Base-by-base conservation (phyloP, 1,140 invertebrate species). In the Tachypleus tridentatus region DNA sequence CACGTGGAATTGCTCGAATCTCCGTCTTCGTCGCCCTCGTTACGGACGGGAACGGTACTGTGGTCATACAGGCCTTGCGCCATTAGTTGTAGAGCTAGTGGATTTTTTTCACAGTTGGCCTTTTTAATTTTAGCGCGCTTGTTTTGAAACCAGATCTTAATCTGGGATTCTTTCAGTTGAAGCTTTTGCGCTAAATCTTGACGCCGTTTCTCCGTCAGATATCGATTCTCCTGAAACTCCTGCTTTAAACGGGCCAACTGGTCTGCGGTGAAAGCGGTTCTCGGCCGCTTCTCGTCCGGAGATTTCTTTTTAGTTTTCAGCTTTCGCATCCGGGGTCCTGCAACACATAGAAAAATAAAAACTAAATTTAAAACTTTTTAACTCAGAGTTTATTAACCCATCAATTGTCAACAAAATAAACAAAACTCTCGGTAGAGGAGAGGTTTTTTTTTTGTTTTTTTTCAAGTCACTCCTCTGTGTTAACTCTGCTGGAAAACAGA, bases 61-160 rank as follows among this genome's bases (percentile, higher is more conserved):
- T 96, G 93, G 77, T 97, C 97, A 71, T 84, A 84, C 3, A 85
- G 75, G 53, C 94, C 94, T 75, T 97, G 93, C 1, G 93, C 91
- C 89, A 96, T 96, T 61, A 98, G 81, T 76, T 96, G 91, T 53
- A 96, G 76, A 0, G 93, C 93, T 57, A 98, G 78, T 0, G 91
- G 88, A 78, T 96, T 96, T 73, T 89, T 87, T 69, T 88, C 85
- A 0, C 93, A 93, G 5, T 67, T 86, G 0, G 91, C 85, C 76
- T 98, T 98, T n/a, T 98, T 98, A 75, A 98, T 92, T 79, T 99
- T 99, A 57, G 96, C 96, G 56, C 96, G 80, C 76, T 98, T 98
- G 79, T 98, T 98, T 79, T 99, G 93, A 78, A 98, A 97, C 89
- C 89, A 93, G 74, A 98, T 98, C 81, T 99, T 99, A 75, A 99